A percentile compares a stretch with the other conserved stretches of the same genome.
phyloP scores from a whole-genome alignment of 2,888 invertebrate genomes.

The Ptilodon capucinus region DNA sequence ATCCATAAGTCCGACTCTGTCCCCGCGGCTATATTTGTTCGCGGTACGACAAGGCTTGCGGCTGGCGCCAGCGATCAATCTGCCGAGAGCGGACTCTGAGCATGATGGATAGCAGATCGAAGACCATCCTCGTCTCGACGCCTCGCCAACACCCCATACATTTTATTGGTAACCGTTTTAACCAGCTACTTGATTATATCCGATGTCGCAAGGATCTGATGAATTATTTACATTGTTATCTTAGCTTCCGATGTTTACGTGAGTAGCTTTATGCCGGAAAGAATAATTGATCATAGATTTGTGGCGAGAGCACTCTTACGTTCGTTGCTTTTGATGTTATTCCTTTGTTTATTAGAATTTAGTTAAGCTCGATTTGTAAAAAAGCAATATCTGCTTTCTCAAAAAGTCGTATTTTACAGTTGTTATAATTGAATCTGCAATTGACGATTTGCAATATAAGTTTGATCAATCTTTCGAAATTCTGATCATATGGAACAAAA shows the following conservation, averaged over 20 bases:
- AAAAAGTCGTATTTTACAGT: no score
- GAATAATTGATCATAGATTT: slow-evolving; percentile 27
- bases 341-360: background rate
- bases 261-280: slow-evolving; percentile 34
- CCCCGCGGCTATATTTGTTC: slow-evolving; percentile 49
- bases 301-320: slow-evolving; percentile 15
- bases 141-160: slow-evolving; percentile 58
- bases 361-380: no score
- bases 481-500: no score
- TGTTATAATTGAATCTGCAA: no score
- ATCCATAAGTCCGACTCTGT: slow-evolving; percentile 1
- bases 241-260: slow-evolving; percentile 51
- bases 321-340: slow-evolving; percentile 2
- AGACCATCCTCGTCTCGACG: slow-evolving; percentile 43
- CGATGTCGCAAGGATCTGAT: slow-evolving; percentile 53
- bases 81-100: slow-evolving; percentile 61
- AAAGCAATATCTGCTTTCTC: no score
- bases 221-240: slow-evolving; percentile 64
- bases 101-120: slow-evolving; percentile 70
- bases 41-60: slow-evolving; percentile 33
- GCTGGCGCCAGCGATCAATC: slow-evolving; percentile 71
- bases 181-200: slow-evolving; percentile 47
- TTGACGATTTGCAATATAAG: no score
- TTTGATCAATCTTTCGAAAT: no score
- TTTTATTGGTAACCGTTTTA: slow-evolving; percentile 55